A percentile compares a stretch with the other conserved stretches of the same genome.
phyloP scores from a whole-genome alignment of 1,140 invertebrate genomes.

The Sarcophaga peregrina region DNA sequence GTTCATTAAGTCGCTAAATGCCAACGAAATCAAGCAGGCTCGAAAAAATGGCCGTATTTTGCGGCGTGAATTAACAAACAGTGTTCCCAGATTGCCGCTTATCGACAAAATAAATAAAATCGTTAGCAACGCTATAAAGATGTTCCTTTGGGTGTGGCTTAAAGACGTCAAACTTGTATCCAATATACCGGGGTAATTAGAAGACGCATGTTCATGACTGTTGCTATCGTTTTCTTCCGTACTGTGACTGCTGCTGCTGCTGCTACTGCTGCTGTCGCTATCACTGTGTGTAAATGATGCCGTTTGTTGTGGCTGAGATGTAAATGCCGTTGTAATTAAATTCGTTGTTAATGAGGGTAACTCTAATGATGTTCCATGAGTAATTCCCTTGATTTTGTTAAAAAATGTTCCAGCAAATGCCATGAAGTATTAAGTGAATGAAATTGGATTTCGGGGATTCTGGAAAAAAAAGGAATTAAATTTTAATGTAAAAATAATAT shows the following conservation, averaged over 20 bases:
- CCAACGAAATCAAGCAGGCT: slow-evolving; percentile 66
- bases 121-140: slow-evolving; percentile 48
- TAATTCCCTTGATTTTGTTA: neutral
- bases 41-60: slow-evolving; percentile 61
- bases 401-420: slow-evolving; percentile 13
- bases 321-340: neutral
- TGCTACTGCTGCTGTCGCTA: neutral
- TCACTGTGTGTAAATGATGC: neutral
- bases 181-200: slow-evolving; percentile 48
- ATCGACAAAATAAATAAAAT: slow-evolving; percentile 50
- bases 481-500: too few relatives aligned
- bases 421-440: neutral
- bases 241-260: neutral
- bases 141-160: slow-evolving; percentile 35
- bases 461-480: neutral
- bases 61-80: slow-evolving; percentile 56
- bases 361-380: slow-evolving; percentile 49
- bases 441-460: neutral
- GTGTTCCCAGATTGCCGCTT: slow-evolving; percentile 53
- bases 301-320: neutral
- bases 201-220: neutral
- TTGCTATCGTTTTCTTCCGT: neutral
- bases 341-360: slow-evolving; percentile 54
- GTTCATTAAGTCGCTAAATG: slow-evolving; percentile 66
- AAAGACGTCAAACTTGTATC: slow-evolving; percentile 48